Evolutionary conservation across 2,797 vertebrate genomes (phyloP), one percentile per base, ranked within the genome.

Genomic region (Diceros bicornis): DNA sequence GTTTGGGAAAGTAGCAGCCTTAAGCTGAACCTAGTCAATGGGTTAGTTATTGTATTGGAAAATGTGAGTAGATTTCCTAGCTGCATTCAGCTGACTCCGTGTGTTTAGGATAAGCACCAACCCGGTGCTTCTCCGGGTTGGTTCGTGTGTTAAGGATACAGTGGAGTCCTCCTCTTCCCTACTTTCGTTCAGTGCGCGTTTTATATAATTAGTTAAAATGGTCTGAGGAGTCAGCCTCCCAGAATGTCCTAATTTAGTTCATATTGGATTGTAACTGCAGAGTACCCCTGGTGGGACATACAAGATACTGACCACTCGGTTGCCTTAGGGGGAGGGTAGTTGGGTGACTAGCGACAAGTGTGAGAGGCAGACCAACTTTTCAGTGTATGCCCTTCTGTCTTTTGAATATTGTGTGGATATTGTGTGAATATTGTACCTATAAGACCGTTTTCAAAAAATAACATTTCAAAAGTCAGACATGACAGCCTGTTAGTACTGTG

Each of bases 391-490:
- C 6, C 2, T 59, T 74, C 57, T 72, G 94, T 89, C 62, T 92
- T 82, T 87, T 62, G 66, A 88, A 11, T 88, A 21, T 47, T 82
- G 27, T 64, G 66, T 94, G 77, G 75, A 20, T 59, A 59, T 34
- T 81, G 62, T 41, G 59, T 95, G 92, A 89, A n/a, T 87, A 66
- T 94, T 79, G 57, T 75, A 89, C 52, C 41, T 94, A n/a, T 93
- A 89, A 97, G 96, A 85, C 44, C 57, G 41, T 87, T 96, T 89
- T 89, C 23, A 92, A 93, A 96, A 97, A 96, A 85, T 75, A 97
- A 96, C 94, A 52, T 91, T 96, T 92, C 55, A 89, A 90, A 96
- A 97, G 90, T 96, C 94, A 96, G 97, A 97, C 97, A 91, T 95
- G 97, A 96, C 95, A 97, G 82, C 41, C 84, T 90, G 50, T 93